Evolutionary conservation across 2,113 vertebrate genomes (phyloP).

Genomic region (Echinops telfairi): DNA sequence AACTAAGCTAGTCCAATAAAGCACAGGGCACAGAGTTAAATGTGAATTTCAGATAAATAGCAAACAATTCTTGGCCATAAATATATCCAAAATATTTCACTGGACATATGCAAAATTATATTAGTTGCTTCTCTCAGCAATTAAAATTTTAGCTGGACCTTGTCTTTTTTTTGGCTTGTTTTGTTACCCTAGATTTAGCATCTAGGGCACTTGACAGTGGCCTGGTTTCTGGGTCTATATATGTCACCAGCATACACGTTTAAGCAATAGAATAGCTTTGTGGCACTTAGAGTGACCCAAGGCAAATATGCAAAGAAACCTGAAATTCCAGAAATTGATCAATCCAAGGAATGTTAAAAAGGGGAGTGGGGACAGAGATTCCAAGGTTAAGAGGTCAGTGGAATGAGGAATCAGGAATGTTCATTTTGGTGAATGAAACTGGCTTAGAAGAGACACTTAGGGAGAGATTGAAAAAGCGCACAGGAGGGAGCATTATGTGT

Average conservation of each 20-base stretch:
- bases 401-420: constrained; percentile 48
- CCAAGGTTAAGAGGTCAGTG: constrained; percentile 37
- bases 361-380: neutral
- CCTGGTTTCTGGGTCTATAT: neutral
- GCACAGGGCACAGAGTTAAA: neutral
- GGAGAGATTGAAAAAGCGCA: neutral
- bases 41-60: neutral
- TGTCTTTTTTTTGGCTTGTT: constrained; percentile 42
- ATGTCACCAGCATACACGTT: neutral
- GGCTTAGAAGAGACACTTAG: neutral
- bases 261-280: neutral
- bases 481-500: neutral
- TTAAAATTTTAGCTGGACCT: neutral
- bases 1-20: neutral
- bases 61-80: neutral
- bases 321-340: constrained; percentile 42
- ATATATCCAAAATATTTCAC: neutral
- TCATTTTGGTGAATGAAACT: neutral
- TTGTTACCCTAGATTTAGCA: neutral
- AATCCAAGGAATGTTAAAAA: constrained; percentile 54
- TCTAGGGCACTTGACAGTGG: neutral
- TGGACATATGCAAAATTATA: neutral
- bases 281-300: constrained; percentile 43
- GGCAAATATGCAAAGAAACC: constrained; percentile 57
- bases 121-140: constrained; percentile 29